A percentile compares a stretch with the other conserved stretches of the same genome.
phyloP scores from a whole-genome alignment of 2,888 invertebrate species.

The Cabera pusaria region DNA sequence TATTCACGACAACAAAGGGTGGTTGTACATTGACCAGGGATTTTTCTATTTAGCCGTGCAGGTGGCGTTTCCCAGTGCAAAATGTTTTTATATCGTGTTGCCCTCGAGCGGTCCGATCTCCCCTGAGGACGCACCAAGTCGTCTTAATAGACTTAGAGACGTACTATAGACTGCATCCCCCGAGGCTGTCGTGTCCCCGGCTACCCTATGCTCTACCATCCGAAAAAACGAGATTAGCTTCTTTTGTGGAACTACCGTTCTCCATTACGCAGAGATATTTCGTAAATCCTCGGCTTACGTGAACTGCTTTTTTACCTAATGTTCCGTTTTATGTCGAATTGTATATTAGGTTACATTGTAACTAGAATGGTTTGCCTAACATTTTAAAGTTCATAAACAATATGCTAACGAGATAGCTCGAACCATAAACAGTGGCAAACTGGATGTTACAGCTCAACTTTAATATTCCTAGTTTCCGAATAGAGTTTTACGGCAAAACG shows the following conservation, averaged over 20 bases:
- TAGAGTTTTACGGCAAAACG: constrained; percentile 36
- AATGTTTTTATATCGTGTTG: constrained; percentile 67
- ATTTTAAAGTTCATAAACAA: constrained; percentile 61
- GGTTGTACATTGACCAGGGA: constrained; percentile 37
- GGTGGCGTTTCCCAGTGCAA: constrained; percentile 69
- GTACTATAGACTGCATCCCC: constrained; percentile 65
- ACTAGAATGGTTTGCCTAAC: constrained; percentile 39
- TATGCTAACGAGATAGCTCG: constrained; percentile 52
- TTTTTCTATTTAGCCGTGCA: constrained; percentile 61
- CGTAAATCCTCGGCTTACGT: constrained; percentile 36
- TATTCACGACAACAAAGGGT: constrained; percentile 40
- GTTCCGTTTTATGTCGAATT: constrained; percentile 31
- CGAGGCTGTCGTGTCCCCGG: constrained; percentile 58
- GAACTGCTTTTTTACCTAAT: constrained; percentile 33
- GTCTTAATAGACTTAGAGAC: constrained; percentile 79
- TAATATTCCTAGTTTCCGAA: constrained; percentile 47
- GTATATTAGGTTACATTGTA: constrained; percentile 39
- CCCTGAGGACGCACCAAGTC: constrained; percentile 62
- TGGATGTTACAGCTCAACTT: constrained; percentile 45
- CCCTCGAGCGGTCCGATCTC: constrained; percentile 53
- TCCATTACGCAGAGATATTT: constrained; percentile 47
- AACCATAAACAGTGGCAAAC: constrained; percentile 51
- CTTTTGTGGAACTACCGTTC: constrained; percentile 54
- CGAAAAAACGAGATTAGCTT: constrained; percentile 70
- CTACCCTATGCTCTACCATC: constrained; percentile 46